Conservation (phyloP, 1,140 invertebrate genomes). For the Drosophila tropicalis region DNA sequence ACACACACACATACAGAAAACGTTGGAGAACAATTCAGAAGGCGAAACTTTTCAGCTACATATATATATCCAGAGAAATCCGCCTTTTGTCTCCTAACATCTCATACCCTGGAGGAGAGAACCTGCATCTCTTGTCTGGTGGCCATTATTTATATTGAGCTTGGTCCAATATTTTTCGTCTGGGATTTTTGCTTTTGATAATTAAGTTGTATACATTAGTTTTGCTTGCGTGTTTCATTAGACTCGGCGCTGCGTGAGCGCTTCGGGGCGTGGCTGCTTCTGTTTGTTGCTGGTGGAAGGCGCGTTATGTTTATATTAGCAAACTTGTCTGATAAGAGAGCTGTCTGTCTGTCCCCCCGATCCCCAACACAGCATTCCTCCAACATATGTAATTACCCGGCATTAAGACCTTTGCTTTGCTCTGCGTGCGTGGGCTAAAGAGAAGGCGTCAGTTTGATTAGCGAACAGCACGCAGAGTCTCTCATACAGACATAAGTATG, state of each 20-base stretch:
- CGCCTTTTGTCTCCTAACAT: neutral
- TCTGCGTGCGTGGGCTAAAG: constrained; percentile 37
- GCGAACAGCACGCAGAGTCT: constrained; percentile 13
- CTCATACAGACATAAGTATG: neutral
- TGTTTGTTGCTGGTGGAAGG: constrained; percentile 33
- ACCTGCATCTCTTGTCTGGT: constrained; percentile 36
- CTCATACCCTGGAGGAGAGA: neutral
- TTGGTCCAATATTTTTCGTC: constrained; percentile 52
- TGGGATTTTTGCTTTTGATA: constrained; percentile 56
- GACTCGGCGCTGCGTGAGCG: constrained; percentile 39
- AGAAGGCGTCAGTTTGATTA: constrained; percentile 38
- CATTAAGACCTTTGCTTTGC: constrained; percentile 47
- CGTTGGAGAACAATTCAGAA: neutral
- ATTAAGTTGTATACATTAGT: constrained; percentile 62
- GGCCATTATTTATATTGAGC: constrained; percentile 58
- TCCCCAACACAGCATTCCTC: neutral
- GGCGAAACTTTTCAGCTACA: constrained; percentile 10
- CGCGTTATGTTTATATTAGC: constrained; percentile 52
- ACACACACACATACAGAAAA: neutral
- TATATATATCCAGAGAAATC: neutral
- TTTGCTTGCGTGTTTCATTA: constrained; percentile 47
- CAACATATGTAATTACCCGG: constrained; percentile 50
- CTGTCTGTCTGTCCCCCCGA: constrained; percentile 11
- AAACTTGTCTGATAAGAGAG: constrained; percentile 51
- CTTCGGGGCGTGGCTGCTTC: constrained; percentile 13